A percentile compares a stretch with the other conserved stretches of the same genome.
These are phyloP conservation scores for Mustelus asterias DNA, from an alignment of 2,113 vertebrate species.

Conservation along the genomic window DNA sequence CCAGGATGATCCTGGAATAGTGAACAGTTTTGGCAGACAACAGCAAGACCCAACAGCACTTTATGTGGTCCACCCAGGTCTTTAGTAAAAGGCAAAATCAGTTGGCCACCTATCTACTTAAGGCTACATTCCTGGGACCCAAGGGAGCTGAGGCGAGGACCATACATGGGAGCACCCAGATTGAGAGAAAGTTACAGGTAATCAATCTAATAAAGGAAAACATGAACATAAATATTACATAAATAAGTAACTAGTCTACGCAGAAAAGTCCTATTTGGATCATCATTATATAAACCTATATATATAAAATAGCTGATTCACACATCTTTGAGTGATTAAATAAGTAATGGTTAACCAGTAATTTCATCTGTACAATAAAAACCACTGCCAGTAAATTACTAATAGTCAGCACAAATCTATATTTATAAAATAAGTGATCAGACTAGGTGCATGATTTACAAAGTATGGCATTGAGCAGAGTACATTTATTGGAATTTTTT, in stretches of 20 bases:
- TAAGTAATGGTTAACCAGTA: neutral
- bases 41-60: no score
- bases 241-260: neutral
- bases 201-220: neutral
- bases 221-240: neutral
- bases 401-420: neutral
- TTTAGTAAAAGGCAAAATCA: no score
- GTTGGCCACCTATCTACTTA: no score
- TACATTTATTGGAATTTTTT: neutral
- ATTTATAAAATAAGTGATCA: neutral
- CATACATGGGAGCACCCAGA: no score
- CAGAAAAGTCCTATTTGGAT: neutral
- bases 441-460: neutral
- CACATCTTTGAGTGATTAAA: constrained; percentile 3
- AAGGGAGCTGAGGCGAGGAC: no score
- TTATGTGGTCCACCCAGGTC: no score
- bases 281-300: neutral
- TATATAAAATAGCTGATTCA: neutral
- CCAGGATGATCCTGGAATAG: no score
- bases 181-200: no score
- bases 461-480: neutral
- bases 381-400: neutral
- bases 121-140: no score
- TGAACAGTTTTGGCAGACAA: no score
- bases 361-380: constrained; percentile 7